Conservation (phyloP, 2,888 invertebrate species). For the Toxonevra muliebris region DNA sequence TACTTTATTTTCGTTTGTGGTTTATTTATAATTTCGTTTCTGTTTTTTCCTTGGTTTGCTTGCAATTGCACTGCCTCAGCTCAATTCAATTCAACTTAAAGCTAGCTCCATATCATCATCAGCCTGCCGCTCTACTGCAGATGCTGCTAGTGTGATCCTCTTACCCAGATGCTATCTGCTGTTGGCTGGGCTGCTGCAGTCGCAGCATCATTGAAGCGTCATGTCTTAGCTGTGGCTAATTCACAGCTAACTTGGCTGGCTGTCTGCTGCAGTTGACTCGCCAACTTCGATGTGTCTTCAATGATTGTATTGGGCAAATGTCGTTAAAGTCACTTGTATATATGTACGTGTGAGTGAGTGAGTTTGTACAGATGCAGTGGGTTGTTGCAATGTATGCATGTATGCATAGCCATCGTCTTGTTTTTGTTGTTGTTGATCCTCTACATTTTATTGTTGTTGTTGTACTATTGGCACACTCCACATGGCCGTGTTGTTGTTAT, state of each 20-base stretch:
- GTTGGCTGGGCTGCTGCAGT: neutral
- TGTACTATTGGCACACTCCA: constrained; percentile 18
- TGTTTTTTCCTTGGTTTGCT: constrained; percentile 28
- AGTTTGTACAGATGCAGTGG: constrained; percentile 20
- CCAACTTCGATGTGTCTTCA: neutral
- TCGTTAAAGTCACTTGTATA: constrained; percentile 24
- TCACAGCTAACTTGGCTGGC: neutral
- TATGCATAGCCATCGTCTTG: constrained; percentile 20
- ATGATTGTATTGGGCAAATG: constrained; percentile 28
- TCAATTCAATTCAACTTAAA: constrained; percentile 10
- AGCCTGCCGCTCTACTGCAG: no score
- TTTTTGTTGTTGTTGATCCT: constrained; percentile 9
- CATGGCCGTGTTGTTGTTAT: constrained; percentile 7
- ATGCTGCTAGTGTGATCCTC: constrained; percentile 36
- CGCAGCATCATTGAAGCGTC: neutral
- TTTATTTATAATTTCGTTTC: constrained; percentile 25
- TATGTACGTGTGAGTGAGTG: constrained; percentile 12
- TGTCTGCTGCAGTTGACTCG: neutral
- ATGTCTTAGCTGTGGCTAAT: neutral
- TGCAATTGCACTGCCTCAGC: constrained; percentile 18
- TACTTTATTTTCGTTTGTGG: constrained; percentile 34
- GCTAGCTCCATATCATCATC: constrained; percentile 24
- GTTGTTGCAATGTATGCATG: constrained; percentile 25
- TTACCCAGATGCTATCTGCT: constrained; percentile 43
- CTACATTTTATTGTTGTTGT: constrained; percentile 10